Conservation (phyloP, 2,888 invertebrate species). For the Aethes cnicana region DNA sequence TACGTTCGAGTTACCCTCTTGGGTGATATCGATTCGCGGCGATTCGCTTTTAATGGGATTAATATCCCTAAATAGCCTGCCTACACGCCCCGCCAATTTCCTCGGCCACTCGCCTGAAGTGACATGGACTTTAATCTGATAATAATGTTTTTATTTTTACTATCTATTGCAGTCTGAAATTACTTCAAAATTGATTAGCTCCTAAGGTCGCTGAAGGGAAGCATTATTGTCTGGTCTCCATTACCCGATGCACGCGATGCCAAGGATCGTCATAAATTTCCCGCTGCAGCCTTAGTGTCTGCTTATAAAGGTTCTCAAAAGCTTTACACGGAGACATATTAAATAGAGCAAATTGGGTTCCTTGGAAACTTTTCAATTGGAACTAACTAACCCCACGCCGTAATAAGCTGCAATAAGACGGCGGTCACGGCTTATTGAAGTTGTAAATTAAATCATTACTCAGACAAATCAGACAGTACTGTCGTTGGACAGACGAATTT, state of each 20-base stretch:
- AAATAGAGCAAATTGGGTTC: not conserved
- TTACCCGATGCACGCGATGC: conserved; percentile 5
- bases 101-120: conserved; percentile 14
- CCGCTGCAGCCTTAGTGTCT: conserved; percentile 1
- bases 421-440: not conserved
- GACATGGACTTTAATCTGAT: conserved; percentile 5
- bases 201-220: conserved; percentile 3
- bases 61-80: conserved; percentile 43
- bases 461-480: conserved; percentile 12
- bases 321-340: conserved; percentile 3
- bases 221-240: conserved; percentile 8
- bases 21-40: conserved; percentile 41
- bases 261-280: conserved; percentile 13
- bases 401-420: conserved; percentile 9
- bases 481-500: conserved; percentile 9
- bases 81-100: not conserved
- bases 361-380: conserved; percentile 1
- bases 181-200: conserved; percentile 2
- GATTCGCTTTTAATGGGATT: conserved; percentile 46
- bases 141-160: not conserved
- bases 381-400: conserved; percentile 8
- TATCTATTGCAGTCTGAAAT: not conserved
- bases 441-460: conserved; percentile 15
- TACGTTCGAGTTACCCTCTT: conserved; percentile 40
- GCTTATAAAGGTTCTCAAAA: conserved; percentile 3